Conservation (phyloP, 2,113 vertebrate genomes). For the Drymodes brunneopygia region DNA sequence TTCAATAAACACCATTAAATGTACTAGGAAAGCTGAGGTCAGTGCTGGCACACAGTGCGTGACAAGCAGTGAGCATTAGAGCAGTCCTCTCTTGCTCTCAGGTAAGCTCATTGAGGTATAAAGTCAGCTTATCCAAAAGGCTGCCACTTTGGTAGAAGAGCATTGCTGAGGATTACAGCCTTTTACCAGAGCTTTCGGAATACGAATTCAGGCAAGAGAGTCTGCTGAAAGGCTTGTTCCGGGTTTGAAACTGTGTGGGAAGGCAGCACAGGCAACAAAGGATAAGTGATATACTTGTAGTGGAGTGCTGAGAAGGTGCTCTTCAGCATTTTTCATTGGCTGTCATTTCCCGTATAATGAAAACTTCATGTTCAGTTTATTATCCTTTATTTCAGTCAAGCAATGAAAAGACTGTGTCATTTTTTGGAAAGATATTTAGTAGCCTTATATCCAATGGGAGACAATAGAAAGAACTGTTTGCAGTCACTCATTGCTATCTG, state of each 20-base stretch:
- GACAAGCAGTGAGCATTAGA: not conserved
- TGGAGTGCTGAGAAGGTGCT: not conserved
- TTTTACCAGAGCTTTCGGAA: not conserved
- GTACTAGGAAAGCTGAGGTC: not conserved
- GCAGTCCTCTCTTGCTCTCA: not conserved
- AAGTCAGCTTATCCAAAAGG: not conserved
- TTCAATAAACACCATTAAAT: not conserved
- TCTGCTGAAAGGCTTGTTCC: not conserved
- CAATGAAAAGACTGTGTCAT: rapidly evolving
- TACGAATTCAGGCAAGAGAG: not conserved
- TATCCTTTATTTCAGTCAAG: not conserved
- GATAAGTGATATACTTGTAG: not conserved
- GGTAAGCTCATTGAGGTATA: not conserved
- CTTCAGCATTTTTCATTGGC: not conserved
- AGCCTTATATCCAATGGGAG: not conserved
- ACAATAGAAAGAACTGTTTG: not conserved
- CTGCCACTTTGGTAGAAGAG: not conserved
- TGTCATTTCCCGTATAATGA: not conserved
- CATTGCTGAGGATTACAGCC: not conserved
- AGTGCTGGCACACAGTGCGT: not conserved
- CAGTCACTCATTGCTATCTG: not conserved
- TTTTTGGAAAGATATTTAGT: not conserved
- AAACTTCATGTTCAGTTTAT: not conserved
- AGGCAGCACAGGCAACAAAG: not conserved
- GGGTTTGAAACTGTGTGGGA: not conserved